These are phyloP conservation scores for Diadophis punctatus DNA, from an alignment of 2,113 vertebrate species.

Conservation along the genomic window DNA sequence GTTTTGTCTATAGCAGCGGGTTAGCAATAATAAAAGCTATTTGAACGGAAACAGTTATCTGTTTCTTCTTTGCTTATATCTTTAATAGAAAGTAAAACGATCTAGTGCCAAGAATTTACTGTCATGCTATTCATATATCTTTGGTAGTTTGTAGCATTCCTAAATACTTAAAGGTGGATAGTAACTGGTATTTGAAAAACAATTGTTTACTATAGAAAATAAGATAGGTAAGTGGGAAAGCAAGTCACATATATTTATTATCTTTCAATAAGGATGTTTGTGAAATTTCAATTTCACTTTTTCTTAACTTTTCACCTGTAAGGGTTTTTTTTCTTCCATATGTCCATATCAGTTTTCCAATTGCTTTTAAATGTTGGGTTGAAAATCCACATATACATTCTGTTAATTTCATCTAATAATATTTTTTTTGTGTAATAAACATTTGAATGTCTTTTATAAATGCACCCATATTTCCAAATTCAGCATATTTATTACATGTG, in stretches of 20 bases:
- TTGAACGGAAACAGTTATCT: conserved; percentile 38
- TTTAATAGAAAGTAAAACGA: conserved; percentile 65
- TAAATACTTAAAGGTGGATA: conserved; percentile 65
- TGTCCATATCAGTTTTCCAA: background rate
- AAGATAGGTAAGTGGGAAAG: conserved; percentile 48
- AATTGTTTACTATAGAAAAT: conserved; percentile 65
- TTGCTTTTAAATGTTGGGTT: background rate
- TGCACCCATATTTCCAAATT: background rate
- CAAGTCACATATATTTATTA: conserved; percentile 45
- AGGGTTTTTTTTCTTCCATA: background rate
- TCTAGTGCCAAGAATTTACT: conserved; percentile 65
- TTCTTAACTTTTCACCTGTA: conserved; percentile 4
- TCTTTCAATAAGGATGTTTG: conserved; percentile 23
- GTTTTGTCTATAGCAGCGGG: conserved; percentile 51
- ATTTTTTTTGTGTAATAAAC: background rate
- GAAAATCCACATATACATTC: background rate
- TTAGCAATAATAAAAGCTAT: conserved; percentile 63
- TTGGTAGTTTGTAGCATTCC: conserved; percentile 74
- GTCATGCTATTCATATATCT: conserved; percentile 75
- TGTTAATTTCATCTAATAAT: background rate
- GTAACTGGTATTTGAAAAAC: conserved; percentile 71
- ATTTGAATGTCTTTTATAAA: background rate
- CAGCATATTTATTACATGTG: background rate
- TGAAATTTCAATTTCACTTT: conserved; percentile 10
- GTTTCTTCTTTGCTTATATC: conserved; percentile 61